Evolutionary conservation across 2,888 invertebrate species (phyloP).

Genomic region (Myathropa florea): DNA sequence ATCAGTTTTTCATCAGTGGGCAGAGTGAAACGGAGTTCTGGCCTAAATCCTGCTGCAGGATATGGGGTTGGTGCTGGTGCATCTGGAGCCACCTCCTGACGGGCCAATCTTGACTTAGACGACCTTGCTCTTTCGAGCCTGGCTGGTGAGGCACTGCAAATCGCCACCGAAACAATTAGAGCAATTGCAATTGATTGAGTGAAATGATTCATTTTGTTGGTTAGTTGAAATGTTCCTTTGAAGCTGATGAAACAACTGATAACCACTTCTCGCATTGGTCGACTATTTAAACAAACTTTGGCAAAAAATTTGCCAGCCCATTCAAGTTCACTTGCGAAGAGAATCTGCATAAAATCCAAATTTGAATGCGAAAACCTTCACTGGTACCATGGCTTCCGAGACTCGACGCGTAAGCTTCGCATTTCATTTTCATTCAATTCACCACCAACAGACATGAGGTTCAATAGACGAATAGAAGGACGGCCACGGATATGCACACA

Average conservation of each 20-base stretch:
- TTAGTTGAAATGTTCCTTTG: not conserved
- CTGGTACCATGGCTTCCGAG: conserved; percentile 14
- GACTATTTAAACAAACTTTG: conserved; percentile 52
- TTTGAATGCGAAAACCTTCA: conserved; percentile 36
- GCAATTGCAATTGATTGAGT: conserved; percentile 7
- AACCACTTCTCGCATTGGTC: not conserved
- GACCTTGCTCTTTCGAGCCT: conserved; percentile 9
- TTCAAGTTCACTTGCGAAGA: conserved; percentile 14
- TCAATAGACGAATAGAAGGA: conserved; percentile 13
- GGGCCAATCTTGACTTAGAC: conserved; percentile 18
- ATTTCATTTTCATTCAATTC: conserved; percentile 42
- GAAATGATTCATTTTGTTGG: conserved; percentile 12
- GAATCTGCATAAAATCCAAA: conserved; percentile 35
- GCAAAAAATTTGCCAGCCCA: not conserved
- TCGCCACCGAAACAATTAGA: conserved; percentile 1
- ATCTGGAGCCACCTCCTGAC: conserved; percentile 39
- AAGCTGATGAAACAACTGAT: conserved; percentile 33
- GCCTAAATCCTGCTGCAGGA: conserved; percentile 76
- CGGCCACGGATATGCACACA: not conserved
- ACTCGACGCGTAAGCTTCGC: not conserved
- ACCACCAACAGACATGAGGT: conserved; percentile 2
- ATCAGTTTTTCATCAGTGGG: conserved; percentile 71
- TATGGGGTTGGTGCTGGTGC: conserved; percentile 73
- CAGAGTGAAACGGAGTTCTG: conserved; percentile 75
- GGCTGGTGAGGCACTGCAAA: conserved; percentile 39